These are phyloP conservation scores for Muscidifurax raptorellus DNA, from an alignment of 1,140 invertebrate species.

Conservation along the genomic window DNA sequence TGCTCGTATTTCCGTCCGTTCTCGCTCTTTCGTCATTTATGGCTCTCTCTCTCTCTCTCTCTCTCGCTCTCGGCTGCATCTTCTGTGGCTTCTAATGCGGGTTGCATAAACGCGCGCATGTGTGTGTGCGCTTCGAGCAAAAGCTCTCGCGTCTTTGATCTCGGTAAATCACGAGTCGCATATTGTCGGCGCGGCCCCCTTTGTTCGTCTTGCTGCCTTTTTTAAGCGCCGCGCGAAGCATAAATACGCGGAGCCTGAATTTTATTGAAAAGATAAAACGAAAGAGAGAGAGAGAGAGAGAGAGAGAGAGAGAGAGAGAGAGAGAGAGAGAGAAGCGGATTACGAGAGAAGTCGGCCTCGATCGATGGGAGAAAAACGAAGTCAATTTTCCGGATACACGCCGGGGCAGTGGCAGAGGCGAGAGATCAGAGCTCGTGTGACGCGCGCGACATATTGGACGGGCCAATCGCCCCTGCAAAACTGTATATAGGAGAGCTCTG, in stretches of 20 bases:
- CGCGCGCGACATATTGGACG: slow-evolving; percentile 1
- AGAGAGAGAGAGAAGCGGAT: no score
- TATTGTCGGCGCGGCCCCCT: not conserved
- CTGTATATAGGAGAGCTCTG: not conserved
- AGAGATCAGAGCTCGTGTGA: not conserved
- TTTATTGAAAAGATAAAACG: not conserved
- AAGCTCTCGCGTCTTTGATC: slow-evolving; percentile 13
- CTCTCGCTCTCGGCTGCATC: not conserved
- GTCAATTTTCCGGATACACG: not conserved
- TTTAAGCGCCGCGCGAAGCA: not conserved
- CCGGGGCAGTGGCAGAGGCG: not conserved
- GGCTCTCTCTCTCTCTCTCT: not conserved
- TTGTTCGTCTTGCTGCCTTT: not conserved
- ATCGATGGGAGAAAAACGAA: not conserved
- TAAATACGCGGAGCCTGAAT: not conserved
- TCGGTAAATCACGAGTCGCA: not conserved
- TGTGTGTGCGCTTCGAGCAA: not conserved
- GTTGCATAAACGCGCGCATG: not conserved
- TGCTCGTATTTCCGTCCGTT: not conserved
- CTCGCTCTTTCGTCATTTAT: not conserved
- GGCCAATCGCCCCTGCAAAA: not conserved
- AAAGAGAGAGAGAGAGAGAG: not conserved
- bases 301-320: slow-evolving; percentile 16
- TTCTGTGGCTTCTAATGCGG: not conserved
- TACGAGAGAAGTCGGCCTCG: not conserved